Percentiles rank a stretch among this genome's conserved stretches.
Conservation (phyloP, 2,113 vertebrate species). For the Sceloporus undulatus region DNA sequence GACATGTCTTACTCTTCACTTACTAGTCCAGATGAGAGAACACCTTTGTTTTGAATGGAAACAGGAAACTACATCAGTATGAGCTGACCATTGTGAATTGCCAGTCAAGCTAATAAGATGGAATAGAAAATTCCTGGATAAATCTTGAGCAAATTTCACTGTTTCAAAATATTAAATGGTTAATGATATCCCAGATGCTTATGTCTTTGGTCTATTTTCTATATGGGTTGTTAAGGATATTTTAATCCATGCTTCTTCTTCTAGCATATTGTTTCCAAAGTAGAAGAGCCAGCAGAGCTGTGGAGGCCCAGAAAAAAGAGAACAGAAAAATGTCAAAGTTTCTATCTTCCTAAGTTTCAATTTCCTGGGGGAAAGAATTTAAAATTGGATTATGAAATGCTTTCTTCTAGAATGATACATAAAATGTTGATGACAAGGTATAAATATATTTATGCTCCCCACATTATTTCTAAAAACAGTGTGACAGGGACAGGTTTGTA, state of each 20-base stretch:
- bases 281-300: not conserved
- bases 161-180: slow-evolving; percentile 65
- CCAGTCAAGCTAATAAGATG: slow-evolving; percentile 31
- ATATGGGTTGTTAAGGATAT: slow-evolving; percentile 51
- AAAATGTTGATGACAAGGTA: too few relatives aligned
- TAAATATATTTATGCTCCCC: too few relatives aligned
- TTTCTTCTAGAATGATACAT: too few relatives aligned
- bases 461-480: too few relatives aligned
- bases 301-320: too few relatives aligned
- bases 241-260: slow-evolving; percentile 20
- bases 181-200: slow-evolving; percentile 68
- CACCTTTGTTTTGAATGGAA: not conserved
- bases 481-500: not conserved
- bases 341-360: too few relatives aligned
- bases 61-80: not conserved
- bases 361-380: too few relatives aligned
- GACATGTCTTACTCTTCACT: slow-evolving; percentile 44
- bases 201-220: slow-evolving; percentile 73
- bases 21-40: slow-evolving; percentile 1
- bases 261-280: not conserved
- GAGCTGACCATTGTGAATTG: not conserved
- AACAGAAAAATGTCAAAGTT: too few relatives aligned
- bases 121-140: slow-evolving; percentile 24
- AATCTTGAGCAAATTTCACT: slow-evolving; percentile 53
- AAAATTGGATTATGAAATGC: too few relatives aligned